Evolutionary conservation across 1,140 invertebrate species (phyloP), one percentile per base, ranked within the genome.

Genomic region (Cydia amplana): DNA sequence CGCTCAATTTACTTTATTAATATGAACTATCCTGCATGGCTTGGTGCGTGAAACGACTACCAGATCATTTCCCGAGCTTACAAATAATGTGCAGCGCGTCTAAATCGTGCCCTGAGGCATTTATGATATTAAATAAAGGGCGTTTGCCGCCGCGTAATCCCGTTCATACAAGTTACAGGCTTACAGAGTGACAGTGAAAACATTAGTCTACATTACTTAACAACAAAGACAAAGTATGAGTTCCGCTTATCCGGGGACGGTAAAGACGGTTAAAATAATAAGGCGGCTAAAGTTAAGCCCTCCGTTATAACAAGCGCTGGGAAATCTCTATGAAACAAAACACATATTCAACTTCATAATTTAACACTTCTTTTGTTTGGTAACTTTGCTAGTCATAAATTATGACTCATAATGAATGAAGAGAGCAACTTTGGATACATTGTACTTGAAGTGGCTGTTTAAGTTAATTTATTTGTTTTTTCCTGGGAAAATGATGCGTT

Each of bases 381-480:
- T 23, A 65, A 75, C 64, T 75, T n/a, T n/a, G n/a, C n/a, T n/a
- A n/a, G n/a, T n/a, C n/a, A n/a, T n/a, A n/a, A n/a, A n/a, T n/a
- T n/a, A n/a, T n/a, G n/a, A n/a, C n/a, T 88, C 83, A 84, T 85
- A 84, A 83, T 84, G 82, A 86, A 77, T 85, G 84, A 85, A 84
- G 80, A 77, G 74, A 73, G 79, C 73, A 83, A 83, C 74, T 83
- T 78, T 77, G 78, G 79, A 87, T 85, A 82, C 84, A 86, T 84
- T 79, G 77, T 80, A 40, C 77, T 83, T 82, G 76, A 82, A 84
- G 82, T 82, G 77, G 76, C 79, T 85, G 79, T 81, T 85, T 81
- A 76, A 83, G 64, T 79, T 79, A 85, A 88, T 88, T 87, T 89
- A 89, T 88, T 84, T 88, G 86, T 90, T 87, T 86, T 89, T 85